A percentile compares a stretch with the other conserved stretches of the same genome.
phyloP scores from a whole-genome alignment of 2,797 vertebrate genomes.

The Choloepus didactylus region DNA sequence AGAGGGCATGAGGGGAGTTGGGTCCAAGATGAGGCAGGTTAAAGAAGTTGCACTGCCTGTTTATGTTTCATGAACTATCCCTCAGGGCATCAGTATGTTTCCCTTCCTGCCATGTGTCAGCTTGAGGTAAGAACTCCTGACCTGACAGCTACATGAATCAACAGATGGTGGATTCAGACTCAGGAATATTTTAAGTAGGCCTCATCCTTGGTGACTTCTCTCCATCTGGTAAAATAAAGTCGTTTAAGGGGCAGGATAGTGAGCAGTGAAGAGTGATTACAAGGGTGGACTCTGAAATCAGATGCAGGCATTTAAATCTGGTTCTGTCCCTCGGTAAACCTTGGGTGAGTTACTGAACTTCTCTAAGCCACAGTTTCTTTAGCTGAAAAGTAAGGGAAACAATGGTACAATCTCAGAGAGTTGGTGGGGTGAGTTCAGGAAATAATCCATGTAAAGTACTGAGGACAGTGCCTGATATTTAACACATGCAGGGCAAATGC shows the following conservation, averaged over 20 bases:
- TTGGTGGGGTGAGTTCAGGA: background rate
- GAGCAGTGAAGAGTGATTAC: background rate
- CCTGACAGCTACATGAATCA: background rate
- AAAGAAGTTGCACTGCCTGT: background rate
- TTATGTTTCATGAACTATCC: background rate
- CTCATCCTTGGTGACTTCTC: background rate
- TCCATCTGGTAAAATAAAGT: background rate
- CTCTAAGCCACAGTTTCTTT: background rate
- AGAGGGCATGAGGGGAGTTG: background rate
- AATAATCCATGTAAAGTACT: background rate
- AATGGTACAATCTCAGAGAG: background rate
- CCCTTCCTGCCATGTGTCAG: background rate
- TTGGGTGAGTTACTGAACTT: background rate
- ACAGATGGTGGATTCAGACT: background rate
- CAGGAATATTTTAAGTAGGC: background rate
- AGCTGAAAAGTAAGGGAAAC: background rate
- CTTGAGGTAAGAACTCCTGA: background rate
- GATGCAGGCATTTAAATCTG: background rate
- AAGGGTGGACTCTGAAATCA: background rate
- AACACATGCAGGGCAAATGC: accelerated
- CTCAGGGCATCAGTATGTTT: background rate
- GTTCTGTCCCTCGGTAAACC: background rate
- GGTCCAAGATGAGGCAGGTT: background rate
- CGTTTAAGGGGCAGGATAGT: accelerated
- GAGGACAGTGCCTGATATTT: background rate